A percentile compares a stretch with the other conserved stretches of the same genome.
phyloP scores from a whole-genome alignment of 2,113 vertebrate genomes.

The Gobius niger region DNA sequence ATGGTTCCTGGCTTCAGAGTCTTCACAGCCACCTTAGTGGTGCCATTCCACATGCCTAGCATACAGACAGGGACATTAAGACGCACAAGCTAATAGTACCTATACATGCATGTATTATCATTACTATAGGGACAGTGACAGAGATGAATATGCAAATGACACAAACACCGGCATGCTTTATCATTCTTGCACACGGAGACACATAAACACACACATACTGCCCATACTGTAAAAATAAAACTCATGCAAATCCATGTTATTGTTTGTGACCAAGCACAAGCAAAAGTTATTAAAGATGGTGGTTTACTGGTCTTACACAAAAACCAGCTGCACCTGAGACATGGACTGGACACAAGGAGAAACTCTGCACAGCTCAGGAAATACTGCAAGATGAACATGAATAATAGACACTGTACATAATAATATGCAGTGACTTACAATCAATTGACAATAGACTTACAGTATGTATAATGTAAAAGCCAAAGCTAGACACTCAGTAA shows the following conservation, averaged over 20 bases:
- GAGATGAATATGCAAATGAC: conserved; percentile 3
- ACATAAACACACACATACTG: conserved; percentile 2
- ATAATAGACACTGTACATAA: conserved; percentile 9
- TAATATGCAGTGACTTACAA: background rate
- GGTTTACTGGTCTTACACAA: conserved; percentile 50
- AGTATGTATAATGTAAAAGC: background rate
- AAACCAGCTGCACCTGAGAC: conserved; percentile 45
- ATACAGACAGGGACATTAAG: conserved; percentile 22
- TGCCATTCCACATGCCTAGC: conserved; percentile 93
- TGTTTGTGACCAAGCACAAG: conserved; percentile 47
- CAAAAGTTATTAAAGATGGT: conserved; percentile 13
- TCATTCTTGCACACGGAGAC: conserved; percentile 45
- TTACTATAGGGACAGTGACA: background rate
- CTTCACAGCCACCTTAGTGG: conserved; percentile 97
- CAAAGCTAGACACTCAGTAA: background rate
- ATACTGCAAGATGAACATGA: conserved; percentile 21
- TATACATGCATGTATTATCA: conserved; percentile 5
- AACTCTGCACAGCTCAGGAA: conserved; percentile 33
- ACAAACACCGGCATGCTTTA: conserved; percentile 9
- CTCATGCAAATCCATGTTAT: conserved; percentile 43
- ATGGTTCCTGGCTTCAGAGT: conserved; percentile 96
- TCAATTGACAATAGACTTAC: too few relatives aligned
- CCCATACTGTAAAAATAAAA: conserved; percentile 29
- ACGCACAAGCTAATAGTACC: background rate
- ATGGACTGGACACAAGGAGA: conserved; percentile 32